Percentiles rank a stretch among this genome's conserved stretches.
phyloP scores from a whole-genome alignment of 2,888 invertebrate species.

The Amphimallon solstitiale region DNA sequence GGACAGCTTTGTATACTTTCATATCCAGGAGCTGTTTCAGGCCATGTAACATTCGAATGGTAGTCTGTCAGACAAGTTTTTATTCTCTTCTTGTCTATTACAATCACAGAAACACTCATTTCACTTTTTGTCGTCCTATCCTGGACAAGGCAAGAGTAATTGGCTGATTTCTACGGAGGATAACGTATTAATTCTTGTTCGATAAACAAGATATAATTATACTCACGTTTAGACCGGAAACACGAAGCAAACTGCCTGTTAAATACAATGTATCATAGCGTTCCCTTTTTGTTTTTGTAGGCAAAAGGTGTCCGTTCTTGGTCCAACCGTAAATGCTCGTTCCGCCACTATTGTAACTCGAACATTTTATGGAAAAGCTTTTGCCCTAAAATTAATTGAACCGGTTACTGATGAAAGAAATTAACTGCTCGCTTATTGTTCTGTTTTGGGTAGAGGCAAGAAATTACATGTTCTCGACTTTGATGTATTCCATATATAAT shows the following conservation, averaged over 20 bases:
- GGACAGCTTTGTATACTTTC: slow-evolving; percentile 71
- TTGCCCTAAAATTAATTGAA: slow-evolving; percentile 67
- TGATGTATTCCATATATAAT: slow-evolving; percentile 1
- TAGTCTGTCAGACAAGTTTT: slow-evolving; percentile 68
- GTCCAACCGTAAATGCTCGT: slow-evolving; percentile 81
- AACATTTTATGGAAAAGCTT: slow-evolving; percentile 75
- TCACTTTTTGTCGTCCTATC: slow-evolving; percentile 63
- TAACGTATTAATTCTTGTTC: slow-evolving; percentile 4
- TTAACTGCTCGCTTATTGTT: not conserved
- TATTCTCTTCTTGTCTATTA: slow-evolving; percentile 69
- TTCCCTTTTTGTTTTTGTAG: slow-evolving; percentile 75
- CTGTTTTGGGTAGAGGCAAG: not conserved
- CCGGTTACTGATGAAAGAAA: not conserved
- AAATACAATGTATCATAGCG: slow-evolving; percentile 88
- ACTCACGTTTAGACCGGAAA: slow-evolving; percentile 78
- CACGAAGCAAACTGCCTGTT: slow-evolving; percentile 83
- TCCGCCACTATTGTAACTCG: slow-evolving; percentile 74
- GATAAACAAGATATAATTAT: slow-evolving; percentile 7
- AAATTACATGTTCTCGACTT: not conserved
- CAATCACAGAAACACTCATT: slow-evolving; percentile 68
- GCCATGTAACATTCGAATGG: slow-evolving; percentile 71
- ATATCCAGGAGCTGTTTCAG: slow-evolving; percentile 77
- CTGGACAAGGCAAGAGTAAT: slow-evolving; percentile 78
- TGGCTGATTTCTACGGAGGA: slow-evolving; percentile 73
- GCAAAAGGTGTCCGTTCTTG: slow-evolving; percentile 77